Conservation (phyloP, 2,113 vertebrate species). For the Cyanocitta stelleri region DNA sequence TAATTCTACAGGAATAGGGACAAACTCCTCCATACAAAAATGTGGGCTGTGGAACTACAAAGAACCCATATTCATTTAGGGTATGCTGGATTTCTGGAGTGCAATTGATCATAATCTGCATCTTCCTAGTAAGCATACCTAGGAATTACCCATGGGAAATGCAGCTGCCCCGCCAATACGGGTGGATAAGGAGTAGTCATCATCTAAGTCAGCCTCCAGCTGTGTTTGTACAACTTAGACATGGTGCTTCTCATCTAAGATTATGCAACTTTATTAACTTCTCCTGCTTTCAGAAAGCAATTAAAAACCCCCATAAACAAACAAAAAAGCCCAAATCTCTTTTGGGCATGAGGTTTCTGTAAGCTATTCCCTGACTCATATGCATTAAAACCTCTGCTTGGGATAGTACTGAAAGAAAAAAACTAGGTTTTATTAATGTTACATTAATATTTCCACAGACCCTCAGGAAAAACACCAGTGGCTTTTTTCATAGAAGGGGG, state of each 20-base stretch:
- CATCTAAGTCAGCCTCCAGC: background rate
- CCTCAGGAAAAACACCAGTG: background rate
- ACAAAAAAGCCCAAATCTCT: background rate
- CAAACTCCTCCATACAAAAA: background rate
- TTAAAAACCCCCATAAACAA: background rate
- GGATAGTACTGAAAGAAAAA: background rate
- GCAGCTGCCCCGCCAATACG: background rate
- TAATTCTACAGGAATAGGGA: background rate
- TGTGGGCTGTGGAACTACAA: background rate
- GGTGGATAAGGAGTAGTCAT: background rate
- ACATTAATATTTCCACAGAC: slow-evolving; percentile 24
- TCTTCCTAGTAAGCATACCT: background rate
- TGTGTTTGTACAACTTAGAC: background rate
- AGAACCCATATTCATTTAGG: background rate
- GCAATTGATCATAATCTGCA: background rate
- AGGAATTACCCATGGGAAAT: background rate
- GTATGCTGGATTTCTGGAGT: background rate
- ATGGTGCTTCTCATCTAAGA: background rate
- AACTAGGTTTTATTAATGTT: background rate
- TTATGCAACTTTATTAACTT: background rate
- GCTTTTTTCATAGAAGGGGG: background rate
- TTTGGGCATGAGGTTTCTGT: background rate
- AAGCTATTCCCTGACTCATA: background rate
- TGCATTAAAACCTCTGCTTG: background rate
- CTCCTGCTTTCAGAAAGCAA: background rate